Conservation (phyloP, 2,113 vertebrate species). For the Lonchura striata region DNA sequence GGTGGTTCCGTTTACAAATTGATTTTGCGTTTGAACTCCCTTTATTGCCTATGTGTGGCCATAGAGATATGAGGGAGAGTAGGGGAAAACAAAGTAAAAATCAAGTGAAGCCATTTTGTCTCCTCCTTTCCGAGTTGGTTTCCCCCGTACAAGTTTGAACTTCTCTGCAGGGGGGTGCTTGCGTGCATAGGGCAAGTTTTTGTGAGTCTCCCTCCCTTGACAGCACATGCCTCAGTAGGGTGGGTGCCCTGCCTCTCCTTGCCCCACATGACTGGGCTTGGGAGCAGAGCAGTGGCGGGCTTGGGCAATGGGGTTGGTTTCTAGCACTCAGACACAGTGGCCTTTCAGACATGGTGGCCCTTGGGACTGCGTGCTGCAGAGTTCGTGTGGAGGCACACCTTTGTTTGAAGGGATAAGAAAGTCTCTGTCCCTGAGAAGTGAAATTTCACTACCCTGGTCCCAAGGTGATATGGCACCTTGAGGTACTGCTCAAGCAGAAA, state of each 20-base stretch:
- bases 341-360: accelerated
- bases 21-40: neutral
- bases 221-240: accelerated
- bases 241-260: neutral
- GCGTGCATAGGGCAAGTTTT: neutral
- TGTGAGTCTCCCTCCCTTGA: accelerated
- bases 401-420: neutral
- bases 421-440: neutral
- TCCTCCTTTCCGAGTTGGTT: neutral
- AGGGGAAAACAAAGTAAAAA: neutral
- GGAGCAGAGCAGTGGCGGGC: accelerated
- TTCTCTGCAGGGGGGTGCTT: accelerated
- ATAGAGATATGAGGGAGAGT: neutral
- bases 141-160: accelerated
- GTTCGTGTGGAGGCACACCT: neutral
- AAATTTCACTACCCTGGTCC: neutral
- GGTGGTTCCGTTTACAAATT: neutral
- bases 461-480: neutral
- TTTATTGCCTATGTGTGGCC: neutral
- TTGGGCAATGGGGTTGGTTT: neutral
- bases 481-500: neutral
- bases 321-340: accelerated
- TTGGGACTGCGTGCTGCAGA: neutral
- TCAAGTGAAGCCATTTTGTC: neutral
- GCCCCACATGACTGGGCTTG: accelerated